Evolutionary conservation across 1,140 invertebrate species (phyloP), one percentile per base, ranked within the genome.

Genomic region (Saccostrea cuccullata): DNA sequence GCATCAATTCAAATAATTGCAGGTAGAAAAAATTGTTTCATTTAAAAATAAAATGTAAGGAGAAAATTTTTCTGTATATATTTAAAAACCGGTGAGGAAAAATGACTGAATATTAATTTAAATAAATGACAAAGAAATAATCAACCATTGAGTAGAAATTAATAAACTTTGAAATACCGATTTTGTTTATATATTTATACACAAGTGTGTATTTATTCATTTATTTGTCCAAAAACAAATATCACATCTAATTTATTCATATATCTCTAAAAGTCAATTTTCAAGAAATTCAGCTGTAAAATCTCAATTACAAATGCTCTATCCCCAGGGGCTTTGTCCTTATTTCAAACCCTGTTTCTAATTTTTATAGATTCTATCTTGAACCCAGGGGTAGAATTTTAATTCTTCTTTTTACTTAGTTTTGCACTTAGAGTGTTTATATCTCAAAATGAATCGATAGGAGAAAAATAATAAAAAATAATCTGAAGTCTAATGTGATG

Each of bases 351-450:
- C 5, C 60, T 36, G 70, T 30, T 77, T 36, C 30, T 15, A 30
- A 15, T 77, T 77, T 64, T 6, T 15, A 30, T 36, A 77, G 70
- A 77, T 77, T 26, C 2, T 77, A 77, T 77, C 30, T 77, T 36
- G 70, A 17, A 77, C 70, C 70, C 70, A 30, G 70, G 26, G 70
- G 70, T 36, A 40, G 9, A 20, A 8, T 30, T 15, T 36, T 30
- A 30, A 36, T 26, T 30, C 1, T 15, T 5, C 8, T 73, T 36
- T 77, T 36, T 26, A 30, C 70, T 30, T 77, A 30, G 13, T 17
- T 77, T 77, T 36, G 60, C 70, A 77, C 70, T 26, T 30, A 30
- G 15, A 77, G 70, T 77, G 70, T 77, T 77, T 36, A 77, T 64
- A 77, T 77, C 26, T 30, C 70, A 17, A 15, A 77, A 77, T 77